Percentiles rank a stretch among this genome's conserved stretches.
phyloP scores from a whole-genome alignment of 1,140 invertebrate genomes.

The Dendroctonus ponderosae region DNA sequence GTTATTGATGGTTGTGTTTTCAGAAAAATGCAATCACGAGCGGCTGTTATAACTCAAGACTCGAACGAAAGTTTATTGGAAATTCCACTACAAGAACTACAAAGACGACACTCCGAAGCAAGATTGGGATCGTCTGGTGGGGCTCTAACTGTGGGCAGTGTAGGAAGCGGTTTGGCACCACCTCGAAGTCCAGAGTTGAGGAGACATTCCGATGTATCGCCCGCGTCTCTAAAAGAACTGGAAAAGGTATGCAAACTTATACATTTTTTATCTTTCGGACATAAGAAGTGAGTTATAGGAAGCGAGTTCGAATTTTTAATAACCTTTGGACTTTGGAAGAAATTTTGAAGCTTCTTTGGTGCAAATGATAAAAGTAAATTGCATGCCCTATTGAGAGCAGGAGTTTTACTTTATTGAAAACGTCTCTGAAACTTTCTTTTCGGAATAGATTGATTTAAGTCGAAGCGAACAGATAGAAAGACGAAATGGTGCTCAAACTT shows the following conservation, averaged over 20 bases:
- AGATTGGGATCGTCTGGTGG: conserved; percentile 62
- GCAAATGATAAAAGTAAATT: too few relatives aligned
- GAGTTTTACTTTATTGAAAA: too few relatives aligned
- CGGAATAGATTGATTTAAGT: too few relatives aligned
- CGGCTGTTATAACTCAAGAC: conserved; percentile 63
- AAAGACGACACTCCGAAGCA: conserved; percentile 75
- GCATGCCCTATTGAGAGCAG: too few relatives aligned
- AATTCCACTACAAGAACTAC: conserved; percentile 71
- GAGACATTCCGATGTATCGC: conserved; percentile 79
- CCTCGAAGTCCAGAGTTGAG: conserved; percentile 75
- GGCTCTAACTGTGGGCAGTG: conserved; percentile 43
- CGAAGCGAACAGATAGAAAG: too few relatives aligned
- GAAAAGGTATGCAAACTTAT: conserved; percentile 65
- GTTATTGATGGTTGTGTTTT: conserved; percentile 3
- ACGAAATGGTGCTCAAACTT: too few relatives aligned
- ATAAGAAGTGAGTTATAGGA: not conserved
- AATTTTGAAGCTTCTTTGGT: too few relatives aligned
- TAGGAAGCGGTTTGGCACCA: conserved; percentile 64
- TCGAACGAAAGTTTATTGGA: conserved; percentile 78
- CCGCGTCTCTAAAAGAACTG: conserved; percentile 77
- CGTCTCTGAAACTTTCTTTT: too few relatives aligned
- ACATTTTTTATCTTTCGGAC: not conserved
- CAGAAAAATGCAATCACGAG: conserved; percentile 72
- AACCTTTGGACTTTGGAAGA: too few relatives aligned
- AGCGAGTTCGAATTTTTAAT: too few relatives aligned